Evolutionary conservation across 2,888 invertebrate genomes (phyloP).

Genomic region (Periphyllus acericola): DNA sequence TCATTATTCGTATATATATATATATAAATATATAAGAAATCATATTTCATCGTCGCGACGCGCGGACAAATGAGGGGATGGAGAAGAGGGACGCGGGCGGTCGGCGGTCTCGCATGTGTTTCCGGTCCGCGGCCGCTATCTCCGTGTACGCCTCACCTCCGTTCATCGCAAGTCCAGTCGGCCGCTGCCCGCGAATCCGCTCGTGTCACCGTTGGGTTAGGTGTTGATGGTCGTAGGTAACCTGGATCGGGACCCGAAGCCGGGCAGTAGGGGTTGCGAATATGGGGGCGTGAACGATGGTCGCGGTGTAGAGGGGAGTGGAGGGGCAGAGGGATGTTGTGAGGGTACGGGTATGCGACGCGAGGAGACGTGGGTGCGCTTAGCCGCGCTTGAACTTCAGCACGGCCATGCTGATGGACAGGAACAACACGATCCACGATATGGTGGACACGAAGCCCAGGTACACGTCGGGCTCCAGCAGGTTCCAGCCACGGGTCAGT

Average conservation of each 20-base stretch:
- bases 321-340: no score
- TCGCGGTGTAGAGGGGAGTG: no score
- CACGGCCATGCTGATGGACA: slow-evolving; percentile 82
- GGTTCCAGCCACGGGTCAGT: slow-evolving; percentile 87
- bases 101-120: background rate
- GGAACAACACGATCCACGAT: slow-evolving; percentile 85
- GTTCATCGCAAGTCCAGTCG: no score
- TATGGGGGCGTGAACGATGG: no score
- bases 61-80: background rate
- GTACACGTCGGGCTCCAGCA: slow-evolving; percentile 84
- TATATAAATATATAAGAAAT: slow-evolving; percentile 23
- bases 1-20: background rate
- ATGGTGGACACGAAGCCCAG: slow-evolving; percentile 87
- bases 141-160: background rate
- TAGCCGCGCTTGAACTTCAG: slow-evolving; percentile 84
- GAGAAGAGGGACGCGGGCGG: background rate
- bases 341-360: no score
- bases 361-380: slow-evolving; percentile 63
- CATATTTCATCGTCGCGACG: slow-evolving; percentile 1
- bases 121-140: background rate
- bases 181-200: no score
- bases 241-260: no score
- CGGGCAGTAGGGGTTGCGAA: no score
- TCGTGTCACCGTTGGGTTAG: no score
- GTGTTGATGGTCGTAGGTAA: no score